phyloP scores from a whole-genome alignment of 2,113 vertebrate species.

The Anolis carolinensis region DNA sequence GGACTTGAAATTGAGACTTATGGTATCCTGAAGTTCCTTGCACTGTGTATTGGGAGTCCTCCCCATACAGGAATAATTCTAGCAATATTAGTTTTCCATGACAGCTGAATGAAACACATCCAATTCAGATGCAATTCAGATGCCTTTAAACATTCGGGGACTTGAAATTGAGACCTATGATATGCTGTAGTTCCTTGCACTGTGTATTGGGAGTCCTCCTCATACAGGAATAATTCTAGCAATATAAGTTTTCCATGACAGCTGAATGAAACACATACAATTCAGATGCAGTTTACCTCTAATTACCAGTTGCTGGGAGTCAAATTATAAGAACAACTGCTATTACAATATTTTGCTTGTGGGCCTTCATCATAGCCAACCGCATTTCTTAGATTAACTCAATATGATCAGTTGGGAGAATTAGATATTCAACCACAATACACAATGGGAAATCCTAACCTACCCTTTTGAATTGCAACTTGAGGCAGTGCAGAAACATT shows the following conservation, averaged over 20 bases:
- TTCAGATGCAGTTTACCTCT: background rate
- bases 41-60: background rate
- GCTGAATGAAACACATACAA: background rate
- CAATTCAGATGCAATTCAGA: background rate
- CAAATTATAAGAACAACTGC: background rate
- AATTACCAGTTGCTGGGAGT: background rate
- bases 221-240: background rate
- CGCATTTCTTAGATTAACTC: background rate
- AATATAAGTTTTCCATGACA: background rate
- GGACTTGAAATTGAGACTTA: background rate
- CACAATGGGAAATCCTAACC: background rate
- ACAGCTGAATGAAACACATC: background rate
- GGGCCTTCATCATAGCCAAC: background rate
- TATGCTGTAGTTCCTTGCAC: background rate
- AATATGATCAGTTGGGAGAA: background rate
- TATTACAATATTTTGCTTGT: background rate
- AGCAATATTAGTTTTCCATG: background rate
- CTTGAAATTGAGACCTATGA: background rate
- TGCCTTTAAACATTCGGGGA: background rate
- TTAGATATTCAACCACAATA: background rate
- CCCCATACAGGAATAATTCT: background rate
- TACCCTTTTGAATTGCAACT: background rate
- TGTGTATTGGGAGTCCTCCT: background rate
- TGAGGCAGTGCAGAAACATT: background rate
- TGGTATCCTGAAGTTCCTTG: background rate